phyloP scores from a whole-genome alignment of 2,797 vertebrate genomes.

The Heterohyrax brucei region DNA sequence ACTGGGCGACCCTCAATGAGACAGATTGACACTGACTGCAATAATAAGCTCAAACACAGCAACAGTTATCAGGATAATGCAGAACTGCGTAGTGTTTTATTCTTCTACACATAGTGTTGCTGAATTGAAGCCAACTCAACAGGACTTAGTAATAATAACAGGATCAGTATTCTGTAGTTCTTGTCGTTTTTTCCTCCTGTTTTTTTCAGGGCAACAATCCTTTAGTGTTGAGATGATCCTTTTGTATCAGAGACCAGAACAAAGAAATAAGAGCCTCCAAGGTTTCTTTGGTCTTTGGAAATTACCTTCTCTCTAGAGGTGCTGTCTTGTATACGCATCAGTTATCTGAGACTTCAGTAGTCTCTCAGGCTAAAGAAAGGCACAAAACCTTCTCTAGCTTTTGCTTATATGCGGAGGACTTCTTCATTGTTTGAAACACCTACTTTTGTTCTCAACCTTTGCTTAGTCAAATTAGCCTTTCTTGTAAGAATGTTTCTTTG shows the following conservation, averaged over 20 bases:
- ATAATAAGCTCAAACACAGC: neutral
- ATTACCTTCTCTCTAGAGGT: too few relatives aligned
- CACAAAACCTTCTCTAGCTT: neutral
- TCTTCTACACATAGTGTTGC: neutral
- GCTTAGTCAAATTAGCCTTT: neutral
- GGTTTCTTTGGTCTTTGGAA: too few relatives aligned
- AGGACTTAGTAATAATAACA: neutral
- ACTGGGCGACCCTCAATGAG: neutral
- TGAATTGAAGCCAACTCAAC: neutral
- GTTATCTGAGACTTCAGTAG: too few relatives aligned
- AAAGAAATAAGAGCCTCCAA: too few relatives aligned
- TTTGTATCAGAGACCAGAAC: too few relatives aligned
- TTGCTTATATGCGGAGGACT: neutral
- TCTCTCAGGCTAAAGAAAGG: too few relatives aligned
- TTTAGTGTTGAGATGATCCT: too few relatives aligned
- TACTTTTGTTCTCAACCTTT: slow-evolving; percentile 24
- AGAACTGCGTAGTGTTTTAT: neutral
- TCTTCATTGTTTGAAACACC: neutral
- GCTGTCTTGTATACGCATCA: too few relatives aligned
- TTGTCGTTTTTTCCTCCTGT: too few relatives aligned
- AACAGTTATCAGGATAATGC: neutral
- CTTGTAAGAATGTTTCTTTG: neutral
- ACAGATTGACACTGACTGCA: neutral
- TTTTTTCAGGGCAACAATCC: too few relatives aligned
- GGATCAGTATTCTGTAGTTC: neutral